Evolutionary conservation across 2,797 vertebrate genomes (phyloP), one percentile per base, ranked within the genome.

Genomic region (Dipus sagitta): DNA sequence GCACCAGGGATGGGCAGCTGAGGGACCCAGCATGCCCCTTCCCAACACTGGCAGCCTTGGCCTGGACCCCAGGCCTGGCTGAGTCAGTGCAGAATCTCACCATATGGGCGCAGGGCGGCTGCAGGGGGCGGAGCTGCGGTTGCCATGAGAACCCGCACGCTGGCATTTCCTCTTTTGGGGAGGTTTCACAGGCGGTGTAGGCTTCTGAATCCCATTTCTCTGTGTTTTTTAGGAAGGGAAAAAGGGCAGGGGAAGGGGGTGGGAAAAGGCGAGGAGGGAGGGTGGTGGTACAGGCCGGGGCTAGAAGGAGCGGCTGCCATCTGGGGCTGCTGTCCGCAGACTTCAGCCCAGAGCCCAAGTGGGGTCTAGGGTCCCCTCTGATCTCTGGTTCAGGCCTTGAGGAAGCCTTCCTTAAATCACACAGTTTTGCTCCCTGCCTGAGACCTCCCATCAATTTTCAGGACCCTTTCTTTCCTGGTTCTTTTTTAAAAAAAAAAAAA

Each of bases 151-250:
- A 97, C 96, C 71, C 20, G 70, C 91, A 86, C 24, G 21, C 86
- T 97, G 97, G 97, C 97, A 97, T 97, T 97, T 97, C 97, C 96
- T 97, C 96, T 97, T 96, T 96, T 96, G 96, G 97, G 96, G 95
- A 96, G 94, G 93, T 94, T 96, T 94, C 12, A 60, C 93, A 93
- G 94, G 96, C 95, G 9, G 96, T 96, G 96, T 96, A 92, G 88
- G 95, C 95, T 97, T 95, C 93, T 96, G 95, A 97, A 95, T 97
- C 93, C 94, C 89, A 75, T 95, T 96, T 97, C 94, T 93, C 96
- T 93, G 93, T 93, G 95, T 96, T 96, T 97, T 97, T 97, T 97
- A 96, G 94, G 96, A 95, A 97, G 95, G 93, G 93, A 88, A 95
- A 97, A 96, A 97, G 96, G 95, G 95, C 96, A 96, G 90, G 84